A percentile compares a stretch with the other conserved stretches of the same genome.
These are phyloP conservation scores for Spinibarbus caldwelli DNA, from an alignment of 2,797 vertebrate species.

Conservation along the genomic window DNA sequence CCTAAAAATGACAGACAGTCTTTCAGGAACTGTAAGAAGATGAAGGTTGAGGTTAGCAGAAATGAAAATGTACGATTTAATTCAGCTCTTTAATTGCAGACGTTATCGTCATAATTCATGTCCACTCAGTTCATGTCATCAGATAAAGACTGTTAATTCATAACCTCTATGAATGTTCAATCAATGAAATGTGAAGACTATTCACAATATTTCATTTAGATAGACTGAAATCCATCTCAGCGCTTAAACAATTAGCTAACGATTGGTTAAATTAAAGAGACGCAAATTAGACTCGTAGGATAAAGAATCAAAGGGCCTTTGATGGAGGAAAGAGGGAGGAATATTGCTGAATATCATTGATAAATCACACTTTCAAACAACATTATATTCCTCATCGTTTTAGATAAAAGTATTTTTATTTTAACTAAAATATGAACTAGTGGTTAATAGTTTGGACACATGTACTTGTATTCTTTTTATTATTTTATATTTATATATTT, in stretches of 20 bases:
- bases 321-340: background rate
- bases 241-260: background rate
- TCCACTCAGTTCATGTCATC: background rate
- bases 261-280: background rate
- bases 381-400: background rate
- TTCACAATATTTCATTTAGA: background rate
- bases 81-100: conserved; percentile 82
- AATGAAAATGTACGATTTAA: conserved; percentile 73
- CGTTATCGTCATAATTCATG: conserved; percentile 70
- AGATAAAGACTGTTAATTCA: background rate
- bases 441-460: background rate
- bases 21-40: conserved; percentile 32
- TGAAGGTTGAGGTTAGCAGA: conserved; percentile 74
- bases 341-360: background rate
- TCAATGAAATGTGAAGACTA: background rate
- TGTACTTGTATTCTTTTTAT: background rate
- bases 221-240: background rate
- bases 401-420: too few relatives aligned
- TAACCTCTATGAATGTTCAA: background rate
- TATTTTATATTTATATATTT: background rate
- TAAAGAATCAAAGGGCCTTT: background rate
- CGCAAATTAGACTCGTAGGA: background rate
- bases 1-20: background rate
- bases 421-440: background rate
- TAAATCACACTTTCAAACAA: background rate